phyloP scores from a whole-genome alignment of 2,113 vertebrate species.

The Halichoeres trimaculatus region DNA sequence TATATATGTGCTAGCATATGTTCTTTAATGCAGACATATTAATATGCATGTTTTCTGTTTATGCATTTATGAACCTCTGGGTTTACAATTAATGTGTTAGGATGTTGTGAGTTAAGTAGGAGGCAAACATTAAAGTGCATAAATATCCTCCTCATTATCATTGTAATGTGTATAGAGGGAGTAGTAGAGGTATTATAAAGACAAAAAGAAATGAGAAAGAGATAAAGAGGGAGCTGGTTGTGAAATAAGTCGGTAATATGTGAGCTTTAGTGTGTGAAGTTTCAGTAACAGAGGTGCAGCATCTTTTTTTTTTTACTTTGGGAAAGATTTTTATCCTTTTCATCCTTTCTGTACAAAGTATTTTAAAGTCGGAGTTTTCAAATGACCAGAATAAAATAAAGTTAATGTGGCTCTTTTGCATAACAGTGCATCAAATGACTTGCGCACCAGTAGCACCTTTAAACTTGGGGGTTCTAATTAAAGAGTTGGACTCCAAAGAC shows the following conservation, averaged over 20 bases:
- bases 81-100: background rate
- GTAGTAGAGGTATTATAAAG: constrained; percentile 1
- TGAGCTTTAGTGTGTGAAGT: constrained; percentile 13
- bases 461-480: constrained; percentile 8
- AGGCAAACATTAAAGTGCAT: background rate
- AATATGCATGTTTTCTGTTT: constrained; percentile 4
- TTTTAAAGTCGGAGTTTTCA: constrained; percentile 3
- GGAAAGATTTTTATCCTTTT: background rate
- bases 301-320: background rate
- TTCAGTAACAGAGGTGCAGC: background rate
- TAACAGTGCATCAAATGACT: constrained; percentile 27
- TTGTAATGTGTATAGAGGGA: constrained; percentile 1
- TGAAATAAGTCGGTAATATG: constrained; percentile 29
- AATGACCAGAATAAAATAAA: constrained; percentile 13
- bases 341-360: background rate
- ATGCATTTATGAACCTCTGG: background rate
- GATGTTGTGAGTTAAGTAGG: constrained; percentile 7
- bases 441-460: constrained; percentile 14
- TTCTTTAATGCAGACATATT: background rate
- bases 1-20: background rate
- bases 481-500: constrained; percentile 23
- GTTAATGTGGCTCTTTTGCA: background rate
- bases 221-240: constrained; percentile 18
- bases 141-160: constrained; percentile 2
- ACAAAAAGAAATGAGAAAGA: constrained; percentile 11